Evolutionary conservation across 2,888 invertebrate species (phyloP), one percentile per base, ranked within the genome.

Genomic region (Athetis lepigone): DNA sequence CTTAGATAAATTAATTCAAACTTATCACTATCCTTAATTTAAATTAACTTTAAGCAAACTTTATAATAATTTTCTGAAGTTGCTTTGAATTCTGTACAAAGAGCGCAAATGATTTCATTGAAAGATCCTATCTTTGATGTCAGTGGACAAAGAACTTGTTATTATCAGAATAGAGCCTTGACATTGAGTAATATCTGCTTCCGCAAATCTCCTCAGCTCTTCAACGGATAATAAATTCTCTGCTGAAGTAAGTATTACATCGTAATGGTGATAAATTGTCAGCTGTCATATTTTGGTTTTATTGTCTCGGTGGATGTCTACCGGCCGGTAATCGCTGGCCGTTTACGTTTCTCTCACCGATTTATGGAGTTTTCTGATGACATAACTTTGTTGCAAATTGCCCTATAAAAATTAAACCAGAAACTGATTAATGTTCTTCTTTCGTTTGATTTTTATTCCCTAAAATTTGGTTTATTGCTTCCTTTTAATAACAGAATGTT

Each of bases 301-400:
- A 91, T 89, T 88, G 89, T 89, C 88, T 86, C 82, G 72, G 81
- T 84, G 82, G 85, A 84, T 79, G 83, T 85, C 86, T 83, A 82
- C 82, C 82, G 84, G 81, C 77, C 83, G 81, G 80, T 84, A 90
- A 90, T 90, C 88, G 88, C 78, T 82, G 84, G 82, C 85, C 88
- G 89, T 90, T 92, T 88, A 89, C 89, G 88, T 88, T 86, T 85
- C 85, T 82, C 81, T 78, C 83, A 79, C 86, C 88, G 86, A 92
- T 93, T 92, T 90, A 92, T 90, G 85, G 85, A 85, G 84, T 86
- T 89, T 87, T 87, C 85, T 89, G 90, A 92, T 90, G 90, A 91
- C 90, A 90, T 90, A 92, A 92, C 90, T 90, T 88, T 81, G 87
- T 88, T 88, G 86, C 88, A 86, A 92, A 92, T 90, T 86, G 90